A percentile compares a stretch with the other conserved stretches of the same genome.
phyloP scores from a whole-genome alignment of 1,140 invertebrate genomes.

The Penaeus japonicus region DNA sequence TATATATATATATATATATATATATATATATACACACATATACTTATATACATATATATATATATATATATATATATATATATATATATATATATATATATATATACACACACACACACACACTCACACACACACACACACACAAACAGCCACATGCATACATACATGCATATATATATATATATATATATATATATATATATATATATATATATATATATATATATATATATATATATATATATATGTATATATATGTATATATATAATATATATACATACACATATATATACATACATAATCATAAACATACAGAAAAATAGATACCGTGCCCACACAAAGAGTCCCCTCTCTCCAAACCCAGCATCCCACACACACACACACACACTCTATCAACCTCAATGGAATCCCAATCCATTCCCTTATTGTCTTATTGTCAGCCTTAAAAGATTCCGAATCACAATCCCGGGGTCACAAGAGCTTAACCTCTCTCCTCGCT shows the following conservation, averaged over 20 bases:
- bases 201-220: constrained; percentile 1
- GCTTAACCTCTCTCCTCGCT: no score
- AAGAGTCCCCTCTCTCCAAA: no score
- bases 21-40: neutral
- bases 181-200: neutral
- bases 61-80: neutral
- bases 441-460: no score
- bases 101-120: neutral
- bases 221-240: neutral
- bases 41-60: neutral
- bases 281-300: no score
- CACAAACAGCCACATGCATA: neutral
- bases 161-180: neutral
- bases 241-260: neutral
- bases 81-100: neutral
- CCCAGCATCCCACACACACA: no score
- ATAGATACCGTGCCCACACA: no score
- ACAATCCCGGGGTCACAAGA: no score
- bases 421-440: no score
- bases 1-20: neutral
- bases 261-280: neutral
- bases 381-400: no score
- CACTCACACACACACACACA: neutral
- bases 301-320: no score
- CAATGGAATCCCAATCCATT: no score